Evolutionary conservation across 2,797 vertebrate species (phyloP), one percentile per base, ranked within the genome.

Genomic region (Myotis daubentonii): DNA sequence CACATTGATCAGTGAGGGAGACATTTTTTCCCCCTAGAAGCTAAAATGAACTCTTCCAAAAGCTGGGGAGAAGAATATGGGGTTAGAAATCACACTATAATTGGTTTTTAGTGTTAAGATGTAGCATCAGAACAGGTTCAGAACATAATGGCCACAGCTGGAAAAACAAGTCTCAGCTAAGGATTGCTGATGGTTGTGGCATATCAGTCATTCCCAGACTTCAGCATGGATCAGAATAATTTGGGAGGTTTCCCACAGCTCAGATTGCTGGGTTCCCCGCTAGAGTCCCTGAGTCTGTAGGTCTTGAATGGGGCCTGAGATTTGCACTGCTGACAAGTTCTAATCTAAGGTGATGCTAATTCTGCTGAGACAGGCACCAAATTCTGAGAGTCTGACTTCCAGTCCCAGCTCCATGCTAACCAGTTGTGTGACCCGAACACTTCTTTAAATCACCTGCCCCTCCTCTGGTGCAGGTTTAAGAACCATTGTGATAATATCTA

Each of bases 11-110:
- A 92, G 66, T 71, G 68, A 96, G 96, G 53, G 36, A 93, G 28
- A 65, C 33, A 57, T 38, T 51, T 96, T 96, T 93, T 96, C 75
- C 1, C 89, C 68, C 84, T 89, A 79, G 96, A 95, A 95, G 47
- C 92, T 96, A 55, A 93, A 94, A 80, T 80, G 96, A 96, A 92
- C 72, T 97, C 49, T 95, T 65, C n/a, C 53, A 86, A 93, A 71
- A 95, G 85, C 78, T 93, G 72, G 44, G 9, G 30, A 38, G 83
- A 85, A 94, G 87, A 93, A 89, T 12, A 51, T 82, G 91, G 94
- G 70, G 84, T 91, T 2, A 7, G 76, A 96, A 95, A 83, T 60
- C 53, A 68, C 0, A 4, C 20, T 66, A 22, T 62, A 44, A 78
- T 95, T 90, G 89, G 76, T 80, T 53, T 96, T 36, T 82, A 78